Conservation (phyloP, 2,888 invertebrate species). For the Rotaria macrura region DNA sequence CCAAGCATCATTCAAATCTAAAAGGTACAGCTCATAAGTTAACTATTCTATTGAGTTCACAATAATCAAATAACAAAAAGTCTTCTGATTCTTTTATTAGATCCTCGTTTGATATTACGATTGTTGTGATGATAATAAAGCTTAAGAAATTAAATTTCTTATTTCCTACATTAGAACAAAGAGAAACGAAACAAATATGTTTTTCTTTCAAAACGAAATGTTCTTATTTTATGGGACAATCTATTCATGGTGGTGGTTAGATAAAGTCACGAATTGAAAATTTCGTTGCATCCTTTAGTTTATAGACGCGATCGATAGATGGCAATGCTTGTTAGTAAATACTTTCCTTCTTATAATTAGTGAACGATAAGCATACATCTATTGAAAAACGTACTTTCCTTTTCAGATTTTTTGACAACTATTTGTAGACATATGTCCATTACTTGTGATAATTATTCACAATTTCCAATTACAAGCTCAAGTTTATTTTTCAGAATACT, state of each 20-base stretch:
- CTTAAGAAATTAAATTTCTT: background rate
- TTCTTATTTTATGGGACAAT: conserved; percentile 1
- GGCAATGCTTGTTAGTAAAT: background rate
- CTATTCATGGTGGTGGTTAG: background rate
- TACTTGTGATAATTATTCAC: too few species aligned
- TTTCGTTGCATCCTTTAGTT: background rate
- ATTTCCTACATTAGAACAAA: background rate
- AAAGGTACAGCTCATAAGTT: too few species aligned
- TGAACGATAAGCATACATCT: too few species aligned
- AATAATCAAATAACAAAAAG: too few species aligned
- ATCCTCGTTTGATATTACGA: background rate
- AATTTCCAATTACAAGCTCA: too few species aligned
- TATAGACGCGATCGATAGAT: background rate
- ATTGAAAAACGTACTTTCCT: too few species aligned
- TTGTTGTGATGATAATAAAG: background rate
- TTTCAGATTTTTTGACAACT: too few species aligned
- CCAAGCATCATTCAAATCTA: background rate
- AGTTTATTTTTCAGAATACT: too few species aligned
- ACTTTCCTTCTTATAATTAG: too few species aligned
- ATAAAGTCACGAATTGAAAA: background rate
- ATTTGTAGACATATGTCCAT: too few species aligned
- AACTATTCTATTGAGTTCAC: too few species aligned
- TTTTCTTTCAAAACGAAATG: conserved; percentile 1
- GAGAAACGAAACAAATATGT: background rate
- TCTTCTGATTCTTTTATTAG: too few species aligned